Base-by-base conservation (phyloP, 1,140 invertebrate species). In the Mizuhopecten yessoensis region DNA sequence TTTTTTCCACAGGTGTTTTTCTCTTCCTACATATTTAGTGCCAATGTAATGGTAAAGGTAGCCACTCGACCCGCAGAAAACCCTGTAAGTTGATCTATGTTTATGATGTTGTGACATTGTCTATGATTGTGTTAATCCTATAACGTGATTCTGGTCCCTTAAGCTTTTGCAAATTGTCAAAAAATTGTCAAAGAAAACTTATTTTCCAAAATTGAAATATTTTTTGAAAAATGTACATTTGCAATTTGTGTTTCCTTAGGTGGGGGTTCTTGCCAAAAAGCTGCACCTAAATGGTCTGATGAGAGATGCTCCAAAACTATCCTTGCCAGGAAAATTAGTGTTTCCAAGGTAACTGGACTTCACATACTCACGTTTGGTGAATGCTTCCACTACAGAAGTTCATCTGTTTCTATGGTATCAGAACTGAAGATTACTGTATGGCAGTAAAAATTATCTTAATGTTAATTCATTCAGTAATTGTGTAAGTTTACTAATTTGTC, bases 41-140 rank as follows among this genome's bases (percentile, higher is more conserved):
- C 99, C 95, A 99, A 99, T 96, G 99, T 99, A 89, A 99, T 99
- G 99, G 99, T 99, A 90, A 99, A 99, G 97, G 98, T 98, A 88
- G 98, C 98, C 57, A 98, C 98, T 42, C 97, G 99, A 96, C 98
- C 99, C 87, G 99, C 99, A 45, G 99, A 99, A 95, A 99, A 99
- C 97, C 99, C 99, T 23, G 98, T 99, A 95, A 94, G 96, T 94
- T 86, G 5, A 39, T 39, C 36, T 34, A 33, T 90, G 57, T 86
- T 57, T 90, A 86, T 75, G 34, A n/a, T n/a, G n/a, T n/a, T n/a
- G n/a, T n/a, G n/a, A n/a, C n/a, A n/a, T n/a, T n/a, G n/a, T n/a
- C 88, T 39, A 20, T 7, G 11, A 87, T 17, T 92, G 33, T 34
- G n/a, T 7, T 39, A 39, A 39, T 39, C 13, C 5, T 13, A 7